phyloP scores from a whole-genome alignment of 2,888 invertebrate genomes.

The Agrilus cyanescens region DNA sequence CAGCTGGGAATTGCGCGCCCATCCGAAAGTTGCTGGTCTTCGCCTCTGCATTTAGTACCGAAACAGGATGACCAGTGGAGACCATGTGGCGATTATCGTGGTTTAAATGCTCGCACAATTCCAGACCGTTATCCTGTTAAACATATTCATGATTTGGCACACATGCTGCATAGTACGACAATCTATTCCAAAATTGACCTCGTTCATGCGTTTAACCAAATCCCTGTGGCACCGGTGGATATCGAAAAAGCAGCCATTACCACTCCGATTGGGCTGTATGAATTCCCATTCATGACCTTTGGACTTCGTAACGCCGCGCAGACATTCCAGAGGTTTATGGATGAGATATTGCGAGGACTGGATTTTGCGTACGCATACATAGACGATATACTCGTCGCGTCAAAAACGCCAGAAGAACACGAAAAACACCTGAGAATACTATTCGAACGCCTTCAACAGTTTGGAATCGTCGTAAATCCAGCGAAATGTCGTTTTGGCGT shows the following conservation, averaged over 20 bases:
- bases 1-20: too few species aligned
- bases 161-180: constrained; percentile 17
- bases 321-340: too few species aligned
- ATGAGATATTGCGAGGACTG: constrained; percentile 18
- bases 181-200: constrained; percentile 26
- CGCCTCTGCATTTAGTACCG: too few species aligned
- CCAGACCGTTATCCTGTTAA: too few species aligned
- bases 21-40: too few species aligned
- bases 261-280: constrained; percentile 19
- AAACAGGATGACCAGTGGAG: too few species aligned
- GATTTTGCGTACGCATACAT: constrained; percentile 25
- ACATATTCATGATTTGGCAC: too few species aligned
- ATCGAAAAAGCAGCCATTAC: constrained; percentile 21
- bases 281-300: constrained; percentile 25
- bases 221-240: constrained; percentile 24
- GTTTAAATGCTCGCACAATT: too few species aligned
- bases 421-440: constrained; percentile 16
- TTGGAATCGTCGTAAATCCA: constrained; percentile 21
- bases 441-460: constrained; percentile 18
- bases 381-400: too few species aligned
- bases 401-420: constrained; percentile 16
- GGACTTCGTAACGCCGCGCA: constrained; percentile 31
- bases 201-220: constrained; percentile 28
- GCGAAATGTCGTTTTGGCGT: constrained; percentile 23
- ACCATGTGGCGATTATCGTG: too few species aligned